Conservation (phyloP, 2,113 vertebrate species). For the Lontra canadensis region DNA sequence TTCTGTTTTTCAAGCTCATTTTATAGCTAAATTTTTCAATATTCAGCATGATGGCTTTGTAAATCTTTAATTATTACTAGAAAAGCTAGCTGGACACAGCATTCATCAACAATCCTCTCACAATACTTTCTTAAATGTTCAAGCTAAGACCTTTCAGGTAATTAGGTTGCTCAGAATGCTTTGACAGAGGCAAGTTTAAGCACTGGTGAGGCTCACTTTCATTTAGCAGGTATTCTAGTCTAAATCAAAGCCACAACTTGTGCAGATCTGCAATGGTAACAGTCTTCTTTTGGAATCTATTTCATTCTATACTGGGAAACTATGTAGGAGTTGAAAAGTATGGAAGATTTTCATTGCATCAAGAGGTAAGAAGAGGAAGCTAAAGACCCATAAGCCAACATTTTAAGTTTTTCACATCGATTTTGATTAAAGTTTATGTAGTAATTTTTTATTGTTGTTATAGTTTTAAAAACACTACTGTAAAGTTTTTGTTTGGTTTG, state of each 20-base stretch:
- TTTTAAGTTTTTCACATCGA: background rate
- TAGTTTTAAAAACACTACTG: background rate
- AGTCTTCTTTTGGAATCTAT: background rate
- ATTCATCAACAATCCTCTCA: background rate
- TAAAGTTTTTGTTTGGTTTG: background rate
- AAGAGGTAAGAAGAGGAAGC: background rate
- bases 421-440: background rate
- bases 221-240: background rate
- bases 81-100: background rate
- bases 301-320: background rate
- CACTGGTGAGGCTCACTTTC: background rate
- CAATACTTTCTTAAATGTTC: background rate
- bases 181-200: background rate
- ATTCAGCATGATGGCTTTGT: background rate
- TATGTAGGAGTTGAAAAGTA: background rate
- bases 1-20: slow-evolving; percentile 3
- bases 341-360: background rate
- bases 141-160: slow-evolving; percentile 39
- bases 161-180: background rate
- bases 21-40: background rate
- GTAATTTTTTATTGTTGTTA: background rate
- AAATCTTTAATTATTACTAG: slow-evolving; percentile 21
- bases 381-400: background rate
- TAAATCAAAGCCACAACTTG: slow-evolving; percentile 6
- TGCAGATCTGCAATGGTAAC: background rate